Evolutionary conservation across 2,888 invertebrate genomes (phyloP).

Genomic region (Hyposoter dolosus): DNA sequence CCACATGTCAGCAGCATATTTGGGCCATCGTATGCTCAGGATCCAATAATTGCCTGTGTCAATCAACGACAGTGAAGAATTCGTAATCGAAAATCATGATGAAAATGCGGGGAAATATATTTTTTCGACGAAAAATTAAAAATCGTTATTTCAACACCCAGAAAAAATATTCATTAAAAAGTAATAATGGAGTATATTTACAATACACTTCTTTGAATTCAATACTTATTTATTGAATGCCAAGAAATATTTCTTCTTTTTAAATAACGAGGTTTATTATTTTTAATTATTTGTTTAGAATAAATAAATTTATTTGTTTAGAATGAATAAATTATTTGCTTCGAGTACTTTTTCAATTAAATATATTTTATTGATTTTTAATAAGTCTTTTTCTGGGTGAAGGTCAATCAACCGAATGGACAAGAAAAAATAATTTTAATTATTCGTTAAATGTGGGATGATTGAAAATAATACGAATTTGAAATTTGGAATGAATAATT

Average conservation of each 20-base stretch:
- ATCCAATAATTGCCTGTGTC: slow-evolving; percentile 90
- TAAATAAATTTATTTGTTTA: too few relatives aligned
- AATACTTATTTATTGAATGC: too few relatives aligned
- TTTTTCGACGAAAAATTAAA: neutral
- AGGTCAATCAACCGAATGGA: neutral
- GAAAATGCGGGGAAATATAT: neutral
- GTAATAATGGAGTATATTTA: too few relatives aligned
- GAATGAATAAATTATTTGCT: too few relatives aligned
- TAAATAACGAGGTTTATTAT: too few relatives aligned
- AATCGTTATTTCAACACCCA: neutral
- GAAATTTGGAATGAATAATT: neutral
- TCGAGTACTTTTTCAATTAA: too few relatives aligned
- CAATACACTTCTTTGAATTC: too few relatives aligned
- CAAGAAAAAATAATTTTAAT: neutral
- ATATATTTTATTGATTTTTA: too few relatives aligned
- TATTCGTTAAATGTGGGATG: neutral
- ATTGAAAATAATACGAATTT: neutral
- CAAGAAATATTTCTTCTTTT: too few relatives aligned
- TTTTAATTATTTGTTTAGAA: too few relatives aligned
- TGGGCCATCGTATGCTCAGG: slow-evolving; percentile 91
- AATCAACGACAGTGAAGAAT: neutral
- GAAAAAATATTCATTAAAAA: too few relatives aligned
- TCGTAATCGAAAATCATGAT: neutral
- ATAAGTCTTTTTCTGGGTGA: too few relatives aligned
- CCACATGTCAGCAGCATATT: slow-evolving; percentile 89